Conservation (phyloP, 2,113 vertebrate genomes). For the Cottus gobio region DNA sequence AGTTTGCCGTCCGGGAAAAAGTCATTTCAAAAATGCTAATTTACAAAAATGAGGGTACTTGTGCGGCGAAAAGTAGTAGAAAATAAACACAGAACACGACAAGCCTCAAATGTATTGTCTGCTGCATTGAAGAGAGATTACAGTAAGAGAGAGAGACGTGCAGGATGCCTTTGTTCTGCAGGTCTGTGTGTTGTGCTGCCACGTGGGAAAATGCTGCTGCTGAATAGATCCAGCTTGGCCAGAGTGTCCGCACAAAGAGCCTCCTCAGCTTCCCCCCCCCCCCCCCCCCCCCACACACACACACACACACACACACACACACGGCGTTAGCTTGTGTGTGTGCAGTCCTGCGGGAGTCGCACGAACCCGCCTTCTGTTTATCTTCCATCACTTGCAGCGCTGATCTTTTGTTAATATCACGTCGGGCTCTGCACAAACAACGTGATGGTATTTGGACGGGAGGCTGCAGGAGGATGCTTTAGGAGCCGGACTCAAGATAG, state of each 20-base stretch:
- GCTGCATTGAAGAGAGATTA: neutral
- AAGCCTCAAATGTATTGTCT: neutral
- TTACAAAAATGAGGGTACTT: neutral
- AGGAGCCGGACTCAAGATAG: slow-evolving; percentile 37
- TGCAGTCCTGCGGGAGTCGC: slow-evolving; percentile 25
- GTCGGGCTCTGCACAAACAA: slow-evolving; percentile 60
- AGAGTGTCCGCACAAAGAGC: slow-evolving; percentile 66
- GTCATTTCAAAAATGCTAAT: neutral
- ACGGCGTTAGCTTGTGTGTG: slow-evolving; percentile 18
- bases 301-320: slow-evolving; percentile 12
- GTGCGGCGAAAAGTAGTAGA: neutral
- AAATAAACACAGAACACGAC: neutral
- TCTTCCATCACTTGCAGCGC: slow-evolving; percentile 60
- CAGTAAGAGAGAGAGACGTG: neutral
- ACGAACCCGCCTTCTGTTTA: slow-evolving; percentile 59
- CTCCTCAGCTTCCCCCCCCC: slow-evolving; percentile 44
- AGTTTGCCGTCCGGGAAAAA: neutral
- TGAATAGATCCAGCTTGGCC: slow-evolving; percentile 62
- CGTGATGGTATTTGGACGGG: slow-evolving; percentile 45
- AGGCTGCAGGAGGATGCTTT: slow-evolving; percentile 30
- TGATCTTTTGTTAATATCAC: slow-evolving; percentile 62
- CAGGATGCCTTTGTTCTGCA: slow-evolving; percentile 28
- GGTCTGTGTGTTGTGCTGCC: slow-evolving; percentile 51
- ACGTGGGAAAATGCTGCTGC: slow-evolving; percentile 60
- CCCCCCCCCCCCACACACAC: neutral